Evolutionary conservation across 2,888 invertebrate species (phyloP), one percentile per base, ranked within the genome.

Genomic region (Tanaodytes sp.): DNA sequence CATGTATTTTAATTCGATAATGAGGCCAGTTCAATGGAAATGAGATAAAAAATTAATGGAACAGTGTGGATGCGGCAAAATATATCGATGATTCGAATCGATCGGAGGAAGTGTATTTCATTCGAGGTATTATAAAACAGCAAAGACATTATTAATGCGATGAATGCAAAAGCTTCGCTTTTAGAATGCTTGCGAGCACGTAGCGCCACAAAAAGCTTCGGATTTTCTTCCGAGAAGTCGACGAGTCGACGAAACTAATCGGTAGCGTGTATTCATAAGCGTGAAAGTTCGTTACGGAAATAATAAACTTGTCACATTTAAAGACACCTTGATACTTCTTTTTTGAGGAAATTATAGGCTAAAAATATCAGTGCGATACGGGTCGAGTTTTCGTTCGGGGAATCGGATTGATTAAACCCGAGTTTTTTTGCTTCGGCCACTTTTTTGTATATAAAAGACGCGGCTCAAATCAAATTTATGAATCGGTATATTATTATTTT

Each of bases 231-330:
- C 37, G 16, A 20, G 68, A 68, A 68, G 43, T 40, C 36, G 40
- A 62, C 62, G 57, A 62, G 57, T 42, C 57, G n/a, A n/a, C 62
- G 43, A 58, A 58, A 63, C 63, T 58, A 63, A 68, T 68, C 58
- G 63, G 68, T 58, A 58, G 63, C 58, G 51, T 52, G 52, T 63
- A 58, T 58, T 67, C 67, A 62, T 52, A 57, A 51, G 59, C 63
- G 63, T 69, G 69, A 69, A 69, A 69, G 69, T 69, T 69, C 43
- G 57, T 62, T 62, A 62, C 69, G 69, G 69, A 63, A 69, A 69
- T 69, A 69, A 64, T 64, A 64, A 69, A 69, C 63, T 68, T 68
- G 68, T 68, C 67, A 68, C 63, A 58, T 68, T 57, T 68, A 68
- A 62, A 68, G 68, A 68, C 57, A 63, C 57, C 58, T 68, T 63